Conservation (phyloP, 2,797 vertebrate genomes). For the Danio kyathit region DNA sequence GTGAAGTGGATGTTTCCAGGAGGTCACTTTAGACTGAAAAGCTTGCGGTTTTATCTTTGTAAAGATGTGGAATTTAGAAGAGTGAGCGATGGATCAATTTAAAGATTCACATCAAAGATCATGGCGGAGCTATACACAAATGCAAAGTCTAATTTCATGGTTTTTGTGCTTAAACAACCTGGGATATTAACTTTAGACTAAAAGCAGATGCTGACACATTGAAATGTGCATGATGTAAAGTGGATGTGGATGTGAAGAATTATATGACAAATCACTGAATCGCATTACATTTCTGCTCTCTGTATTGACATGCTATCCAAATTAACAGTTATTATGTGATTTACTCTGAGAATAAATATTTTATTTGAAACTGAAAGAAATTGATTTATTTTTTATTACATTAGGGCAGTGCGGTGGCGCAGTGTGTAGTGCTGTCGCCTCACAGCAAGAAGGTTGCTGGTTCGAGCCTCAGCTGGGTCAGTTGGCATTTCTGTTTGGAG, state of each 20-base stretch:
- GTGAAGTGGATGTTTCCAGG: constrained; percentile 26
- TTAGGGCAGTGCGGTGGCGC: too few relatives aligned
- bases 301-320: neutral
- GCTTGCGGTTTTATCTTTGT: constrained; percentile 5
- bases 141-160: neutral
- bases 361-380: neutral
- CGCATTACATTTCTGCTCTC: neutral
- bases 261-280: neutral
- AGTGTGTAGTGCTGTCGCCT: too few relatives aligned
- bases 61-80: constrained; percentile 11
- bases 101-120: neutral
- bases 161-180: neutral
- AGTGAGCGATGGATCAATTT: constrained; percentile 3
- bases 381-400: neutral
- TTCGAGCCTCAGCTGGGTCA: too few relatives aligned
- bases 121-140: neutral
- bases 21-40: constrained; percentile 29
- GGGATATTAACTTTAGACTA: neutral
- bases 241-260: neutral
- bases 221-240: neutral
- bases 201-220: neutral
- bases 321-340: neutral
- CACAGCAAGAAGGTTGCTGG: too few relatives aligned
- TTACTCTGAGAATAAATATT: neutral
- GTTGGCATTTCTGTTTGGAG: too few relatives aligned